A percentile compares a stretch with the other conserved stretches of the same genome.
phyloP scores from a whole-genome alignment of 2,888 invertebrate genomes.

The Hirtodrosophila confusa region DNA sequence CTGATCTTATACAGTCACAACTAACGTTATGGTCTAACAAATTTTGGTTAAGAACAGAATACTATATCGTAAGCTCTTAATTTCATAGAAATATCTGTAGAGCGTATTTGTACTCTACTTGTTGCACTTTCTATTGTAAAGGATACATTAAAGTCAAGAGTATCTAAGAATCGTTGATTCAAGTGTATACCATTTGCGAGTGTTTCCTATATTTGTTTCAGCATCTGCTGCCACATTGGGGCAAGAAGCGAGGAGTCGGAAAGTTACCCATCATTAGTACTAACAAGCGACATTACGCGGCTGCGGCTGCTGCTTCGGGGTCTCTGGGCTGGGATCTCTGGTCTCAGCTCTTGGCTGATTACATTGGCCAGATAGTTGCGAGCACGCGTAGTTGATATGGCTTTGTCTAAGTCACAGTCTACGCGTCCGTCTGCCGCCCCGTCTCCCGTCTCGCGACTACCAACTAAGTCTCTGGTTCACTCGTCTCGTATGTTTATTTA shows the following conservation, averaged over 20 bases:
- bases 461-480: not conserved
- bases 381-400: slow-evolving; percentile 69
- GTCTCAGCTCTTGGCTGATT: slow-evolving; percentile 43
- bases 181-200: slow-evolving; percentile 3
- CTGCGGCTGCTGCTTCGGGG: slow-evolving; percentile 32
- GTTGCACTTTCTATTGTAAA: too few relatives aligned
- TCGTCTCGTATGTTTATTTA: slow-evolving; percentile 63
- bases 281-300: slow-evolving; percentile 75
- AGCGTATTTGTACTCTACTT: too few relatives aligned
- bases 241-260: slow-evolving; percentile 27
- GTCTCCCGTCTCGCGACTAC: not conserved
- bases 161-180: slow-evolving; percentile 13
- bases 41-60: too few relatives aligned
- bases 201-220: slow-evolving; percentile 38
- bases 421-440: too few relatives aligned
- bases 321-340: slow-evolving; percentile 47
- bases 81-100: too few relatives aligned
- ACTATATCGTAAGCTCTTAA: too few relatives aligned
- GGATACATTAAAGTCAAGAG: slow-evolving; percentile 14
- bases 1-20: too few relatives aligned
- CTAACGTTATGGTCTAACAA: too few relatives aligned
- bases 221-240: slow-evolving; percentile 34
- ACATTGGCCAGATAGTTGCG: slow-evolving; percentile 55
- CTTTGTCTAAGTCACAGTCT: slow-evolving; percentile 25
- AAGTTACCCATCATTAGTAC: slow-evolving; percentile 75